phyloP scores from a whole-genome alignment of 2,113 vertebrate species.

The Probosciger aterrimus region DNA sequence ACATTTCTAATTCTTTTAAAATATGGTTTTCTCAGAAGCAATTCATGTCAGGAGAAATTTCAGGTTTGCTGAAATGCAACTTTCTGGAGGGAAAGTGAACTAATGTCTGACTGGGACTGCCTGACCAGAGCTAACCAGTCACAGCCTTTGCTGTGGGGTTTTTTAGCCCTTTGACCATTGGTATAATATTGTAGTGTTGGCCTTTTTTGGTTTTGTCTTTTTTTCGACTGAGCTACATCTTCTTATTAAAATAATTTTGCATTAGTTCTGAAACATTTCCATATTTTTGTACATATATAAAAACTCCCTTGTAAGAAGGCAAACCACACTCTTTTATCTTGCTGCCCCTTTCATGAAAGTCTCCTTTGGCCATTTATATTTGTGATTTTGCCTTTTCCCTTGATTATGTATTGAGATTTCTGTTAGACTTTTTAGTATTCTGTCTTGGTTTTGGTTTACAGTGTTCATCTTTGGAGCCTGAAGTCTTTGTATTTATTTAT shows the following conservation, averaged over 20 bases:
- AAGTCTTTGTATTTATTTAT: neutral
- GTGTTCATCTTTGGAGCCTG: neutral
- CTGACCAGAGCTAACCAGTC: neutral
- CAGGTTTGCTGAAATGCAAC: neutral
- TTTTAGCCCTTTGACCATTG: neutral
- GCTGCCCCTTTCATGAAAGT: constrained; percentile 4
- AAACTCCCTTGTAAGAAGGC: neutral
- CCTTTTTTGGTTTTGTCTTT: neutral
- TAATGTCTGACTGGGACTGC: neutral
- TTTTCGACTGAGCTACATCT: neutral
- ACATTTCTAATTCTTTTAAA: neutral
- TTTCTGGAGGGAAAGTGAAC: neutral
- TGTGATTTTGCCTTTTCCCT: constrained; percentile 1
- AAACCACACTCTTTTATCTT: constrained; percentile 2
- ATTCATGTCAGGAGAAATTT: neutral
- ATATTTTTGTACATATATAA: neutral
- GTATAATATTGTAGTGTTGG: neutral
- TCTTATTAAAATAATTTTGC: neutral
- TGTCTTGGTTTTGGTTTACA: neutral
- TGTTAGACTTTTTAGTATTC: neutral
- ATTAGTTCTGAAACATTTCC: neutral
- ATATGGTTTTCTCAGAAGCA: neutral
- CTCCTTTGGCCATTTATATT: constrained; percentile 25
- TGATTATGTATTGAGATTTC: neutral
- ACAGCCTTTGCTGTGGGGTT: neutral